A percentile compares a stretch with the other conserved stretches of the same genome.
phyloP scores from a whole-genome alignment of 2,113 vertebrate species.

The Nerophis lumbriciformis region DNA sequence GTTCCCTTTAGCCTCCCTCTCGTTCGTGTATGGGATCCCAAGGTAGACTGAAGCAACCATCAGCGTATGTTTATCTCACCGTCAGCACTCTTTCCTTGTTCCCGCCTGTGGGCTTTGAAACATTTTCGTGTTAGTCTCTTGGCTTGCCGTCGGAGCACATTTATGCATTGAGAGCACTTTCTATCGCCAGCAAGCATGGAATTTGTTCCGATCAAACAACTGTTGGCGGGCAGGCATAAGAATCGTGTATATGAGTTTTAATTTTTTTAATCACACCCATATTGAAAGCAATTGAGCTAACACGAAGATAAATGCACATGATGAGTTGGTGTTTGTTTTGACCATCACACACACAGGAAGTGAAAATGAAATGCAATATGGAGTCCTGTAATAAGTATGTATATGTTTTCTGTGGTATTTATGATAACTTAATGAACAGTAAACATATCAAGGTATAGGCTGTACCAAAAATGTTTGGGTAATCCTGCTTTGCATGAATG shows the following conservation, averaged over 20 bases:
- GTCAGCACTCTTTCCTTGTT: slow-evolving; percentile 53
- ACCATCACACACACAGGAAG: no score
- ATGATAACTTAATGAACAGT: no score
- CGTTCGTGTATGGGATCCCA: slow-evolving; percentile 46
- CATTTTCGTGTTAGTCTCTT: slow-evolving; percentile 41
- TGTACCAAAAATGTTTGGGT: no score
- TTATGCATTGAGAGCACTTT: slow-evolving; percentile 43
- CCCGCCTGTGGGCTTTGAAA: slow-evolving; percentile 47
- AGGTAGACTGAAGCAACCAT: slow-evolving; percentile 37
- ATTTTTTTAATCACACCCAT: slow-evolving; percentile 10
- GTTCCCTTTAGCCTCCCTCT: slow-evolving; percentile 46
- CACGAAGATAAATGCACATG: no score
- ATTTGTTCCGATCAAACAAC: slow-evolving; percentile 47
- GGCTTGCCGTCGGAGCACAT: slow-evolving; percentile 44
- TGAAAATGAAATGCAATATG: no score
- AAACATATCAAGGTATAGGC: no score
- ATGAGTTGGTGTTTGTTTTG: no score
- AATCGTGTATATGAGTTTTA: slow-evolving; percentile 20
- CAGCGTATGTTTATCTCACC: slow-evolving; percentile 50
- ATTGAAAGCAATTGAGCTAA: neutral
- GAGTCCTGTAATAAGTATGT: no score
- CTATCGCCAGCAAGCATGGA: slow-evolving; percentile 24
- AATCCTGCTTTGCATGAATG: no score
- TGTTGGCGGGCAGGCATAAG: slow-evolving; percentile 36
- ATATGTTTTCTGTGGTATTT: no score